phyloP scores from a whole-genome alignment of 2,797 vertebrate species.

The Dipus sagitta region DNA sequence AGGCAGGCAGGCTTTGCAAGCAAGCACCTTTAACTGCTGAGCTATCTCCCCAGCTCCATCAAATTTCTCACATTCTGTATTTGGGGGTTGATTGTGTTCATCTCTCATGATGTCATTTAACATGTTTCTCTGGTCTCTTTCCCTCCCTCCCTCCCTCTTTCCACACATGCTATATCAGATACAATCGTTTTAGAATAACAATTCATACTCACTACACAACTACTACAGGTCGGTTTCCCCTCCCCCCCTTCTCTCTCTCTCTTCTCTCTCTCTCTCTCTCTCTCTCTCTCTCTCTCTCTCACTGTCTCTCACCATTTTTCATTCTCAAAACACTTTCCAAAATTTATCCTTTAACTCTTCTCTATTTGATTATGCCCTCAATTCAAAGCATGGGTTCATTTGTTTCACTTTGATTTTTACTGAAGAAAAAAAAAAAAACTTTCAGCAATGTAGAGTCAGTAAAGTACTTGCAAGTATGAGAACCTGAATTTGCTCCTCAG shows the following conservation, averaged over 20 bases:
- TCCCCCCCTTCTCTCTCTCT: neutral
- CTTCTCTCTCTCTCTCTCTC: too few relatives aligned
- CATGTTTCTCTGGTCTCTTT: neutral
- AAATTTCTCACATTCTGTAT: neutral
- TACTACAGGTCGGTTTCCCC: neutral
- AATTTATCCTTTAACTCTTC: neutral
- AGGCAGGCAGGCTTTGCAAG: too few relatives aligned
- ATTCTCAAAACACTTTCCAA: neutral
- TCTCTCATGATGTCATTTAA: neutral
- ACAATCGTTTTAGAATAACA: constrained; percentile 37
- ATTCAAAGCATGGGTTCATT: neutral
- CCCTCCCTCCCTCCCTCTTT: neutral
- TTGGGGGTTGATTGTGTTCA: neutral
- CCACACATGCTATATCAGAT: neutral
- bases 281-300: too few relatives aligned
- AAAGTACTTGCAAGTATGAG: too few relatives aligned
- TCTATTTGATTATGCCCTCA: neutral
- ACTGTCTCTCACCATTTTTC: neutral
- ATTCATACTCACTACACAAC: neutral
- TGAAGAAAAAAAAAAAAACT: too few relatives aligned
- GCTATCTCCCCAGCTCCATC: neutral
- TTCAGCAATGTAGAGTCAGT: too few relatives aligned
- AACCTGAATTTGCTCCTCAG: too few relatives aligned
- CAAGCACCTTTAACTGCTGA: too few relatives aligned
- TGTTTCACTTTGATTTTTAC: constrained; percentile 31